A percentile compares a stretch with the other conserved stretches of the same genome.
phyloP scores from a whole-genome alignment of 2,888 invertebrate species.

The Cabera pusaria region DNA sequence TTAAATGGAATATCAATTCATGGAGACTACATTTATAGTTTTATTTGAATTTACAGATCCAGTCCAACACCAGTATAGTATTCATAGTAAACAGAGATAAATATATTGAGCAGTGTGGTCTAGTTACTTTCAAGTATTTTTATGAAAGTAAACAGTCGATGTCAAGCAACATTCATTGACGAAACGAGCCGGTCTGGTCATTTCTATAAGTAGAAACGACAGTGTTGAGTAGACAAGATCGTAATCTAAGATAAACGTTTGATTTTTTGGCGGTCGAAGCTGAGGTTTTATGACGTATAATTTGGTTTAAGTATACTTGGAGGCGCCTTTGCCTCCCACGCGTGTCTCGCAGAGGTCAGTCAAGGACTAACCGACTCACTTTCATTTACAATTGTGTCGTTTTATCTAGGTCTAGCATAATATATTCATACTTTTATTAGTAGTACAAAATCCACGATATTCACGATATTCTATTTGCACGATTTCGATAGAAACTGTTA shows the following conservation, averaged over 20 bases:
- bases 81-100: too few relatives aligned
- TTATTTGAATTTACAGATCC: too few relatives aligned
- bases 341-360: slow-evolving; percentile 49
- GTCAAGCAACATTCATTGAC: too few relatives aligned
- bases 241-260: slow-evolving; percentile 42
- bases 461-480: too few relatives aligned
- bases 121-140: too few relatives aligned
- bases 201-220: slow-evolving; percentile 17
- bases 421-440: slow-evolving; percentile 23
- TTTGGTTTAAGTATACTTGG: slow-evolving; percentile 46
- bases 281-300: slow-evolving; percentile 51
- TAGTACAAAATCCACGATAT: slow-evolving; percentile 3
- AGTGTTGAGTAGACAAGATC: slow-evolving; percentile 33
- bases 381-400: slow-evolving; percentile 33
- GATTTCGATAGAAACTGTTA: too few relatives aligned
- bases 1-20: too few relatives aligned
- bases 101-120: too few relatives aligned
- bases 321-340: slow-evolving; percentile 54
- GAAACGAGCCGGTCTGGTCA: too few relatives aligned
- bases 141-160: too few relatives aligned
- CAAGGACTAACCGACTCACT: slow-evolving; percentile 47
- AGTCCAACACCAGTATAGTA: too few relatives aligned
- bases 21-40: too few relatives aligned
- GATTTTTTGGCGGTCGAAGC: slow-evolving; percentile 43
- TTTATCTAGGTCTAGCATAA: slow-evolving; percentile 23